Conservation (phyloP, 2,888 invertebrate genomes). For the Perdita meconis region DNA sequence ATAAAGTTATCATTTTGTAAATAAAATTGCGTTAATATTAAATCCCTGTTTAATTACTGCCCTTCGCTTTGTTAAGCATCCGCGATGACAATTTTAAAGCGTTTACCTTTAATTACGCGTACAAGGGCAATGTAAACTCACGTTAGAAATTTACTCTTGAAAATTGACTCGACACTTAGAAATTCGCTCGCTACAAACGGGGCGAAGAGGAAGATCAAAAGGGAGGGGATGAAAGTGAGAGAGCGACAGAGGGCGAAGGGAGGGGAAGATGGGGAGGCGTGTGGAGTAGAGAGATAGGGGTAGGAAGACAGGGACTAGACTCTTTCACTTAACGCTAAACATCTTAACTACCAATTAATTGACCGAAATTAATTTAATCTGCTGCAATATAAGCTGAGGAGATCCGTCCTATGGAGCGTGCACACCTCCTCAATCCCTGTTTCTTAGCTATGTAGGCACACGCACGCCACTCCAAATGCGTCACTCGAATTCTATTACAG, state of each 20-base stretch:
- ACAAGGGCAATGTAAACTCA: neutral
- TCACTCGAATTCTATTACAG: neutral
- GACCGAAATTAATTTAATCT: conserved; percentile 81
- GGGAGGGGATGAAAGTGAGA: neutral
- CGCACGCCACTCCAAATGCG: neutral
- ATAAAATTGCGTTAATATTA: conserved; percentile 23
- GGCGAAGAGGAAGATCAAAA: neutral
- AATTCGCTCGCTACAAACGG: neutral
- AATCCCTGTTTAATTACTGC: neutral
- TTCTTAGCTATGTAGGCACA: neutral
- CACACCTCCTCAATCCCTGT: conserved; percentile 20
- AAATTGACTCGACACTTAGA: neutral
- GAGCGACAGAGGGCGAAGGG: neutral
- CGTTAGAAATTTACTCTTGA: neutral
- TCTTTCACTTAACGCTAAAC: conserved; percentile 80
- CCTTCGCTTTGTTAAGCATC: neutral
- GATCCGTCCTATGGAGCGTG: conserved; percentile 69
- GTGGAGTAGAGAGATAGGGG: conserved; percentile 35
- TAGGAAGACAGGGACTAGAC: conserved; percentile 63
- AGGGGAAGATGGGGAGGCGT: conserved; percentile 23
- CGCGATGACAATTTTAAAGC: neutral
- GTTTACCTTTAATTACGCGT: neutral
- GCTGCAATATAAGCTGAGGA: conserved; percentile 76
- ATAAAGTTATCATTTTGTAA: conserved; percentile 15
- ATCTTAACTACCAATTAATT: conserved; percentile 82